Conservation (phyloP, 2,888 invertebrate genomes). For the Busseola fusca region DNA sequence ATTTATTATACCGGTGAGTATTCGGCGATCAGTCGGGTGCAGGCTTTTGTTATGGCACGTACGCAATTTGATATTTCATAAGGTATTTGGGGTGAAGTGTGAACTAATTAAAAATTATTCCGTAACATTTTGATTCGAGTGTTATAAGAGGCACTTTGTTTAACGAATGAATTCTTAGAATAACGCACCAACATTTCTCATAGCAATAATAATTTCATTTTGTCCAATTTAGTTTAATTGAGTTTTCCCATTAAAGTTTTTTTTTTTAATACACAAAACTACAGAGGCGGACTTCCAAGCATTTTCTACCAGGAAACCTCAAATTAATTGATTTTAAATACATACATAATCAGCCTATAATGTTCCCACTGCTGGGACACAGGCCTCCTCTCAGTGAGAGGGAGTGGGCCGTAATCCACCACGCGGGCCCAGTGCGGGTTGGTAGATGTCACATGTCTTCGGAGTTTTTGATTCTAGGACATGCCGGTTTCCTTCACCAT, state of each 20-base stretch:
- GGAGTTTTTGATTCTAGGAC: too few relatives aligned
- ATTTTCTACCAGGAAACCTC: neutral
- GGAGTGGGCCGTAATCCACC: too few relatives aligned
- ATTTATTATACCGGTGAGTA: slow-evolving; percentile 20
- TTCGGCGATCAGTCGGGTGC: slow-evolving; percentile 34
- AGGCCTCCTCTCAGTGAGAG: too few relatives aligned
- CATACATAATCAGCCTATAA: too few relatives aligned
- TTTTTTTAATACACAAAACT: neutral
- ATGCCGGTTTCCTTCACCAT: too few relatives aligned
- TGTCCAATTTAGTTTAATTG: slow-evolving; percentile 1
- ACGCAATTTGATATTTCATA: slow-evolving; percentile 41
- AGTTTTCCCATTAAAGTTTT: neutral
- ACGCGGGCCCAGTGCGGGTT: too few relatives aligned
- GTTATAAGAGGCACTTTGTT: neutral
- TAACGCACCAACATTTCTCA: neutral
- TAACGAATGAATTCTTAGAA: neutral
- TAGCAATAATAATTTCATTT: neutral
- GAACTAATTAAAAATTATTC: neutral
- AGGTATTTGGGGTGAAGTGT: neutral
- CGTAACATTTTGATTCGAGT: neutral
- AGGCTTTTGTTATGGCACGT: slow-evolving; percentile 29
- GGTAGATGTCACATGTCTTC: too few relatives aligned
- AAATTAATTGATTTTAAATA: slow-evolving; percentile 12
- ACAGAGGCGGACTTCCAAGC: neutral
- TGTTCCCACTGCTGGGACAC: too few relatives aligned